These are phyloP conservation scores for Macaria liturata DNA, from an alignment of 2,888 invertebrate genomes.

Conservation along the genomic window DNA sequence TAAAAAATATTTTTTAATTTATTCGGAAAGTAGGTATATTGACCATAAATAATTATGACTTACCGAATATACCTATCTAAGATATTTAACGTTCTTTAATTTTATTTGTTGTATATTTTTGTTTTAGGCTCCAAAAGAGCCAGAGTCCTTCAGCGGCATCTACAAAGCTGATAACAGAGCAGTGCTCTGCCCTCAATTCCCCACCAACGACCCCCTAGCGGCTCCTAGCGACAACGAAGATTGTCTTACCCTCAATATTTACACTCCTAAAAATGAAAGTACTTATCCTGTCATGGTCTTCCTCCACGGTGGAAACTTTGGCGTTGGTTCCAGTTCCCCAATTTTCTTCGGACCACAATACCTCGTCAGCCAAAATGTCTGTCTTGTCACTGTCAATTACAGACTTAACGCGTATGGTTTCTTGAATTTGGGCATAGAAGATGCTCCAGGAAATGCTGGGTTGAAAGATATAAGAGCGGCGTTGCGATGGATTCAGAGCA, in stretches of 20 bases:
- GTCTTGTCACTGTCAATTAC: constrained; percentile 78
- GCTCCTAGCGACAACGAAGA: constrained; percentile 73
- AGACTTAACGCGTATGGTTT: constrained; percentile 76
- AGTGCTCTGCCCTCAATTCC: constrained; percentile 70
- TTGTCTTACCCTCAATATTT: constrained; percentile 74
- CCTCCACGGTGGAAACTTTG: constrained; percentile 79
- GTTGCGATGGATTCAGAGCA: constrained; percentile 69
- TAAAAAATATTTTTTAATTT: too few species aligned
- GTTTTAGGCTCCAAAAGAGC: constrained; percentile 63
- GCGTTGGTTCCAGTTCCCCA: constrained; percentile 69
- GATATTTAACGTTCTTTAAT: too few species aligned
- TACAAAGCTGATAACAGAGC: constrained; percentile 65
- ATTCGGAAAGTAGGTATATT: too few species aligned
- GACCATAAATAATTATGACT: too few species aligned
- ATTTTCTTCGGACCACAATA: constrained; percentile 74
- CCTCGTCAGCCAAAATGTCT: constrained; percentile 64
- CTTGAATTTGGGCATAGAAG: constrained; percentile 63
- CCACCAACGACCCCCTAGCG: constrained; percentile 63
- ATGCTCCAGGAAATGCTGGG: constrained; percentile 77
- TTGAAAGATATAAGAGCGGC: constrained; percentile 75
- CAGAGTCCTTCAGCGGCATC: constrained; percentile 54
- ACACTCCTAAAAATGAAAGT: constrained; percentile 54
- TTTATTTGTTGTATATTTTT: neutral
- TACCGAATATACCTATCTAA: too few species aligned
- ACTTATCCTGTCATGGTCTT: constrained; percentile 72